A percentile compares a stretch with the other conserved stretches of the same genome.
Evolutionary conservation across 92 coral and sea anemone species (phyloP).

Genomic region (Hydrozoanthus gracilis): DNA sequence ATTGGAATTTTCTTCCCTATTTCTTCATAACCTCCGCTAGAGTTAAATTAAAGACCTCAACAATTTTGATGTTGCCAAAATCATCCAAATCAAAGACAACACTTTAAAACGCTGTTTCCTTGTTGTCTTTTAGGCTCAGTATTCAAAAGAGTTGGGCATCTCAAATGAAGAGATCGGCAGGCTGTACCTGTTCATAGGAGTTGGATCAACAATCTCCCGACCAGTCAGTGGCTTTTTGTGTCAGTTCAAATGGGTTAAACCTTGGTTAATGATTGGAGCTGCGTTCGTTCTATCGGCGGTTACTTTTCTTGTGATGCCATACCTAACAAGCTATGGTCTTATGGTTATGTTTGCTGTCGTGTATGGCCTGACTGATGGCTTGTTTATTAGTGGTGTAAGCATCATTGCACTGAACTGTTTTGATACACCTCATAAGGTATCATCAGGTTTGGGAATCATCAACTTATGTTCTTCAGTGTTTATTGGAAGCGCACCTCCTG

Average conservation of each 20-base stretch:
- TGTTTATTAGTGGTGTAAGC: background rate
- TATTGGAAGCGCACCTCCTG: background rate
- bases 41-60: too few species aligned
- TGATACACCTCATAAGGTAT: background rate
- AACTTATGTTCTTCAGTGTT: background rate
- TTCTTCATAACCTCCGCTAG: too few species aligned
- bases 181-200: background rate
- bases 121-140: conserved; percentile 2
- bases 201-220: background rate
- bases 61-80: too few species aligned
- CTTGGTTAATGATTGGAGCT: background rate
- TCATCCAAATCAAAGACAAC: too few species aligned
- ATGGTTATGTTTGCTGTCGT: background rate
- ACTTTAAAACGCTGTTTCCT: background rate
- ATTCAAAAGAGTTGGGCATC: conserved; percentile 9
- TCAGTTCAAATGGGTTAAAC: background rate
- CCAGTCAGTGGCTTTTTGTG: conserved; percentile 7
- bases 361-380: background rate
- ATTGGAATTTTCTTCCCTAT: too few species aligned
- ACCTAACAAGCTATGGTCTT: background rate
- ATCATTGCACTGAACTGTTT: background rate
- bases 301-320: background rate
- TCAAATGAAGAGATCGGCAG: background rate
- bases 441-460: conserved; percentile 1
- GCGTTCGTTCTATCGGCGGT: background rate